phyloP scores from a whole-genome alignment of 2,797 vertebrate species.

The Hydrophis major region DNA sequence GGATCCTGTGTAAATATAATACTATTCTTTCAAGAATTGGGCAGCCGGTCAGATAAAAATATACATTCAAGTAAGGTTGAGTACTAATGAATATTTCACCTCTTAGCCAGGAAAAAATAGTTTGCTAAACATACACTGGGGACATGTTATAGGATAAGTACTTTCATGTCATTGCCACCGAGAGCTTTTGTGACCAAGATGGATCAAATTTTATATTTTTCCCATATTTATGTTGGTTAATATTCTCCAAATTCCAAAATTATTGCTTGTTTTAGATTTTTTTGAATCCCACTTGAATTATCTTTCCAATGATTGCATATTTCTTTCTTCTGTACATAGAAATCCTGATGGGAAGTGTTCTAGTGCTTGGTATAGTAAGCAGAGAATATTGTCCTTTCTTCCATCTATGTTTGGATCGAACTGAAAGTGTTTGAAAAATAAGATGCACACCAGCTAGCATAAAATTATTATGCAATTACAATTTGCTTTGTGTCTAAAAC shows the following conservation, averaged over 20 bases:
- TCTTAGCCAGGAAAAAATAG: constrained; percentile 30
- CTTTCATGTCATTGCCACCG: not conserved
- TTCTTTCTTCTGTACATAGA: not conserved
- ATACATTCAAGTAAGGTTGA: constrained; percentile 26
- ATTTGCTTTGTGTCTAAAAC: not conserved
- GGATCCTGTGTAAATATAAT: constrained; percentile 27
- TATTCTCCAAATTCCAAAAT: not conserved
- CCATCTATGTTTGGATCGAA: not conserved
- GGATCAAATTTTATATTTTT: not conserved
- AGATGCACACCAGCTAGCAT: not conserved
- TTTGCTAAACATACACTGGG: constrained; percentile 1
- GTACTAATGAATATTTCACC: constrained; percentile 33
- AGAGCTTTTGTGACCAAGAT: not conserved
- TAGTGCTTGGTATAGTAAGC: not conserved
- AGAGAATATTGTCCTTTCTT: not conserved
- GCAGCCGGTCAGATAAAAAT: constrained; percentile 26
- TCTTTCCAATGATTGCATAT: not conserved
- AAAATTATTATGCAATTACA: not conserved
- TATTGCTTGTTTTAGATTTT: not conserved
- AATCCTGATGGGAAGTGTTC: not conserved
- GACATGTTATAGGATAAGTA: not conserved
- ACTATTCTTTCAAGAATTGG: constrained; percentile 29
- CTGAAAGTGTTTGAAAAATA: not conserved
- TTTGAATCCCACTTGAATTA: not conserved
- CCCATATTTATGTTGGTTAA: not conserved